These are phyloP conservation scores for Lasiommata megera DNA, from an alignment of 2,888 invertebrate genomes.

Conservation along the genomic window DNA sequence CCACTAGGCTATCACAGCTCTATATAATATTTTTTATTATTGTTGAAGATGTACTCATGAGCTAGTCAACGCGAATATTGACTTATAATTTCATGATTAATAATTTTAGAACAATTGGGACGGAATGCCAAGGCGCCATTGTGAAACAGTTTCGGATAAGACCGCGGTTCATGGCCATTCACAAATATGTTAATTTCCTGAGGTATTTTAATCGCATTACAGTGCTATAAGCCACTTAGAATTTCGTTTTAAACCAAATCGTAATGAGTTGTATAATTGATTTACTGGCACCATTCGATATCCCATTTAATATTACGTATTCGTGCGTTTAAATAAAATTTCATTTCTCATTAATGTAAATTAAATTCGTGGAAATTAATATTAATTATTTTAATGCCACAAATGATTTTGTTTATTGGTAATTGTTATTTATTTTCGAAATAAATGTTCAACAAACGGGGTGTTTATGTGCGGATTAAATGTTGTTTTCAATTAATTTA, in stretches of 20 bases:
- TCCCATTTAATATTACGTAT: conserved; percentile 7
- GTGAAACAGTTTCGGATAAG: neutral
- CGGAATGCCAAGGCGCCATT: neutral
- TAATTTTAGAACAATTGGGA: neutral
- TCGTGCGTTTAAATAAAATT: neutral
- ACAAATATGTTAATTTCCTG: conserved; percentile 22
- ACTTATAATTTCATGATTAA: neutral
- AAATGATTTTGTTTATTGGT: conserved; percentile 2
- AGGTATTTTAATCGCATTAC: conserved; percentile 22
- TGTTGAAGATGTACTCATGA: no score
- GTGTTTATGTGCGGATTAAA: neutral
- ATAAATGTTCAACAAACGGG: neutral
- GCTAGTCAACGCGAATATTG: neutral
- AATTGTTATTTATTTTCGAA: conserved; percentile 4
- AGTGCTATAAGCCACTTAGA: conserved; percentile 13
- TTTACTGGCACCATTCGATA: conserved; percentile 9
- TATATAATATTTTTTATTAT: no score
- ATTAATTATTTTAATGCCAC: conserved; percentile 4
- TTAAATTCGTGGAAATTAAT: conserved; percentile 6
- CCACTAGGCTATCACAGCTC: no score
- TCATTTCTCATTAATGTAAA: neutral
- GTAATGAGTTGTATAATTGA: conserved; percentile 18
- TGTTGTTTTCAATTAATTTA: conserved; percentile 2
- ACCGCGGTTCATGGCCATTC: neutral
- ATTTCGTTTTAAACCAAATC: conserved; percentile 13